Evolutionary conservation across 1,140 invertebrate genomes (phyloP).

Genomic region (Ceratina japonica): DNA sequence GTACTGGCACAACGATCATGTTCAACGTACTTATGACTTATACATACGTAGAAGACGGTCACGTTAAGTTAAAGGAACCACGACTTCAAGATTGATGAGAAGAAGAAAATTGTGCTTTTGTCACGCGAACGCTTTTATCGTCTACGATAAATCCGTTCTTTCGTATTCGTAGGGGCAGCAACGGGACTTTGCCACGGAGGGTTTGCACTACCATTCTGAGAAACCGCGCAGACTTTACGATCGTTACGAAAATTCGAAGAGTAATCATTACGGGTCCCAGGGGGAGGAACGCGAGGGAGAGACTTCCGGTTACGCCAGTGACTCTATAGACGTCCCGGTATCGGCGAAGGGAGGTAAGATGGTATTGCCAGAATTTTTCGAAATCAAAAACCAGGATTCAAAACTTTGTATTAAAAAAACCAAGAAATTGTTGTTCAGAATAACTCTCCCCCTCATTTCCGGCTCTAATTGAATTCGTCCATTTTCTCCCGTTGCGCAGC

Average conservation of each 20-base stretch:
- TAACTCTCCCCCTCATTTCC: no score
- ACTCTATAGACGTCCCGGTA: slow-evolving; percentile 79
- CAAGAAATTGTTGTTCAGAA: no score
- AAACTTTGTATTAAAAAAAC: no score
- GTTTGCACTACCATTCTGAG: slow-evolving; percentile 60
- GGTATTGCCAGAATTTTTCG: neutral
- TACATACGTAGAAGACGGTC: neutral
- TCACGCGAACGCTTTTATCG: slow-evolving; percentile 47
- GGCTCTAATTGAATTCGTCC: no score
- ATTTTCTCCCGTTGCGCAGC: neutral
- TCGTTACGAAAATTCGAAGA: slow-evolving; percentile 42
- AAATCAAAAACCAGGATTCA: no score
- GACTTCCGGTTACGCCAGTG: slow-evolving; percentile 87
- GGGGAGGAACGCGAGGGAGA: slow-evolving; percentile 83
- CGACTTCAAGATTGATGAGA: slow-evolving; percentile 34
- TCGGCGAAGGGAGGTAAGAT: slow-evolving; percentile 40
- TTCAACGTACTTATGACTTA: neutral
- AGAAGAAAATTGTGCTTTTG: slow-evolving; percentile 1
- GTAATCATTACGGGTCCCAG: slow-evolving; percentile 48
- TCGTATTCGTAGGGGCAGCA: slow-evolving; percentile 57
- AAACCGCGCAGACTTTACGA: slow-evolving; percentile 52
- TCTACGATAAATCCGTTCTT: neutral
- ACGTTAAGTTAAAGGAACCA: neutral
- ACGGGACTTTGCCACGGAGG: slow-evolving; percentile 60
- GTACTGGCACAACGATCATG: slow-evolving; percentile 39